Percentiles rank a stretch among this genome's conserved stretches.
These are phyloP conservation scores for Myiothlypis chrysogaster DNA, from an alignment of 2,797 vertebrate species.

Conservation along the genomic window DNA sequence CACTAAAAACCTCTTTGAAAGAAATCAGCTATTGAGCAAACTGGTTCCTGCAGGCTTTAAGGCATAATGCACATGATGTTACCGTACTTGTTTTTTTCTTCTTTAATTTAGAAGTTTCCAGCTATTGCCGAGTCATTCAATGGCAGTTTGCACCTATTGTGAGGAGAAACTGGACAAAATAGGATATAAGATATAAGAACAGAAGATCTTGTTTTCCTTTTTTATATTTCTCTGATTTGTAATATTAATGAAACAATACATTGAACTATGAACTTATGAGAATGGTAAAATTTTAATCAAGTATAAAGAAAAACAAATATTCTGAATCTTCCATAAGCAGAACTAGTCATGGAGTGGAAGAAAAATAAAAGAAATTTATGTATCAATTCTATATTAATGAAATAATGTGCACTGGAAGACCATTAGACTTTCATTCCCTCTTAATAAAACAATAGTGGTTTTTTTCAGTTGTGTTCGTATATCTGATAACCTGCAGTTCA, in stretches of 20 bases:
- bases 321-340: background rate
- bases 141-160: background rate
- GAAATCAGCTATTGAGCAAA: background rate
- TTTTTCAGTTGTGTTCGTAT: background rate
- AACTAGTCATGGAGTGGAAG: background rate
- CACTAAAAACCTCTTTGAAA: background rate
- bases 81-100: background rate
- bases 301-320: background rate
- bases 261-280: background rate
- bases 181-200: no score
- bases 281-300: background rate
- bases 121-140: background rate
- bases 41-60: background rate
- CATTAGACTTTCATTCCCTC: background rate
- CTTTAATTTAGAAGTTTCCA: background rate
- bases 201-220: background rate
- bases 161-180: background rate
- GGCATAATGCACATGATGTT: background rate
- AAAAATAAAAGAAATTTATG: background rate
- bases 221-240: background rate
- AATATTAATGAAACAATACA: background rate
- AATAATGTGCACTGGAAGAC: background rate
- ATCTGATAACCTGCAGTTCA: background rate
- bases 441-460: accelerated
- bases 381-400: background rate